Conservation (phyloP, 2,797 vertebrate species). For the Phoxinus dragarum region DNA sequence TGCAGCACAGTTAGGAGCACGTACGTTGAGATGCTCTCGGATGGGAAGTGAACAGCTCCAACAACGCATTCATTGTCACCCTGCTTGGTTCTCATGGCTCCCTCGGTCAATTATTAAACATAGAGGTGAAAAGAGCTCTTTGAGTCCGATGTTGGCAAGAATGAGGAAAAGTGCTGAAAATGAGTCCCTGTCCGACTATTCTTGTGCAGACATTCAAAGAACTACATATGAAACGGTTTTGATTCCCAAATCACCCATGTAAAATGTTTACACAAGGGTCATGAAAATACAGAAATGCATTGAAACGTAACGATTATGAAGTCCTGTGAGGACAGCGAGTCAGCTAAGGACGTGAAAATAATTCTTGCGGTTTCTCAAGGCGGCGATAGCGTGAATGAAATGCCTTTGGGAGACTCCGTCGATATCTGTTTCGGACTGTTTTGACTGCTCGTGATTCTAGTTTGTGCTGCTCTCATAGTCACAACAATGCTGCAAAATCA, state of each 20-base stretch:
- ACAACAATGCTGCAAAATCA: constrained; percentile 46
- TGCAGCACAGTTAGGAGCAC: constrained; percentile 73
- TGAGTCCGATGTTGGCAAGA: constrained; percentile 69
- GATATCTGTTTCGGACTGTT: constrained; percentile 46
- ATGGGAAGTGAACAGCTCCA: constrained; percentile 49
- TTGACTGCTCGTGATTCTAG: constrained; percentile 46
- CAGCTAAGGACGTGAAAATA: constrained; percentile 26
- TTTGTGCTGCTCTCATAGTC: constrained; percentile 46
- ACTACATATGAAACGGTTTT: neutral
- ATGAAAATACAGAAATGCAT: constrained; percentile 16
- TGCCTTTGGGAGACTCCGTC: constrained; percentile 38
- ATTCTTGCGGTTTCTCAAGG: constrained; percentile 31
- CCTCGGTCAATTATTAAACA: constrained; percentile 87
- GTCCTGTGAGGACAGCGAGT: neutral
- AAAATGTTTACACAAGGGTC: constrained; percentile 9
- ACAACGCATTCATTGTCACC: constrained; percentile 86
- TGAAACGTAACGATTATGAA: neutral
- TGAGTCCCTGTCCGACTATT: constrained; percentile 54
- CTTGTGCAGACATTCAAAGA: constrained; percentile 58
- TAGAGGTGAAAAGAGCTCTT: constrained; percentile 61
- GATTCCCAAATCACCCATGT: neutral
- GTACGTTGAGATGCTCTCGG: constrained; percentile 63
- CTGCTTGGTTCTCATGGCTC: constrained; percentile 81
- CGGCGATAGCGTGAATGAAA: constrained; percentile 23
- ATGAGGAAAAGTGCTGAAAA: constrained; percentile 80